Base-by-base conservation (phyloP, 30 jellyfish, hydroid and myxozoan species). In the Pseudorhiza aurosa region DNA sequence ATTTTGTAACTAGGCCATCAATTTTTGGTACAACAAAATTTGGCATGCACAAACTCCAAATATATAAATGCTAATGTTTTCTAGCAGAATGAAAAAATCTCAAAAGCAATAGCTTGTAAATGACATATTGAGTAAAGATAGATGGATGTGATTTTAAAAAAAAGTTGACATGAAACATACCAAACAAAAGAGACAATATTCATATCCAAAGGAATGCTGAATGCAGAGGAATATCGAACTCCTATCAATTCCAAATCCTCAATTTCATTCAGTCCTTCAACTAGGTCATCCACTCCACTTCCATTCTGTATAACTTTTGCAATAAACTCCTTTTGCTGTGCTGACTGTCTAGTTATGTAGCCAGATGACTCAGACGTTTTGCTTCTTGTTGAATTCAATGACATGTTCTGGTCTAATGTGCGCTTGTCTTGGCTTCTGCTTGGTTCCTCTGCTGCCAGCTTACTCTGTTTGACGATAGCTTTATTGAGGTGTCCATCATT, bases 211-310 rank as follows among this genome's bases (percentile, higher is more conserved):
- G 94, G 87, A 45, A 82, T 49, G 40, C 95, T 86, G 49, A 91
- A 91, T 14, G 86, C 91, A 8, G 98, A 91, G 12, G 90, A 70
- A 91, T 85, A 91, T 18, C 96, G 96, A 10, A 71, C 88, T 31
- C 85, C 96, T 21, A 85, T 70, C 1, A 91, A 62, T 53, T 91
- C 98, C 17, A 85, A 32, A 17, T 70, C 85, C n/a, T 70, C 95
- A 35, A 91, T 26, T 9, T 64, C 46, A 6, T 18, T 53, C 63
- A 92, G 70, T 17, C 75, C 83, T 8, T 68, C 67, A 27, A 67
- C 85, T 33, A 89, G 44, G 30, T 47, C 62, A 77, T 89, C 96
- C 49, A 89, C 19, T 1, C 97, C 97, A 82, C 89, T 70, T 18
- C 91, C 95, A 43, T 21, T 47, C 18, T 68, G 88, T 14, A 74